Base-by-base conservation (phyloP, 2,888 invertebrate species). In the Electrophaes corylata region DNA sequence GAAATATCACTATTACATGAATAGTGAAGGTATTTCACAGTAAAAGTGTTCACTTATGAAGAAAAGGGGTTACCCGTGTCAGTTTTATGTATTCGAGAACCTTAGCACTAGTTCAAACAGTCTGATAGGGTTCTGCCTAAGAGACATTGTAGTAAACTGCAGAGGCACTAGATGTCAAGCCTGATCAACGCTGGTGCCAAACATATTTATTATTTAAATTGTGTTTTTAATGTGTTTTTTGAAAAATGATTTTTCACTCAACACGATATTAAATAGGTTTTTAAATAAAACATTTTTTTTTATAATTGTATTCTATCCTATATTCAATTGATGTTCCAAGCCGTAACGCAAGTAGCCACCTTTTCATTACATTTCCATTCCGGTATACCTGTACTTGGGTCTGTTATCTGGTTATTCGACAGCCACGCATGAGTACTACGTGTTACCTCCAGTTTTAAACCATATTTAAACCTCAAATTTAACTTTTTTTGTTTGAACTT, bases 1-100 rank as follows among this genome's bases (percentile, higher is more conserved):
- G 78, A 81, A 86, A 81, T 86, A 86, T 78, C 56, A 83, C 85
- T 87, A 87, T 85, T 83, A 83, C 84, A 84, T 88, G 87, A 90
- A 85, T 83, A 81, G 83, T 73, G 23, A 23, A 46, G 10, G 19
- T 50, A 56, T 50, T 50, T 50, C 56, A 50, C 14, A 53, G 50
- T 31, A 72, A 77, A 82, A 81, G 81, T 82, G 84, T 79, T 78
- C 76, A 76, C 79, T 85, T 49, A 88, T 85, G 86, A 87, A 86
- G 86, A 86, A 83, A 84, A 87, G 87, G 86, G 87, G 86, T 83
- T 77, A 84, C 84, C 83, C 82, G 74, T 82, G 88, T 89, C 89
- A 88, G 70, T 76, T 72, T 75, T 73, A 76, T 73, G 76, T 71
- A 65, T 65, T 67, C 18, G 3, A 18, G 4, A 12, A n/a, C 6